Conservation (phyloP, 2,113 vertebrate species). For the Atractosteus spatula region DNA sequence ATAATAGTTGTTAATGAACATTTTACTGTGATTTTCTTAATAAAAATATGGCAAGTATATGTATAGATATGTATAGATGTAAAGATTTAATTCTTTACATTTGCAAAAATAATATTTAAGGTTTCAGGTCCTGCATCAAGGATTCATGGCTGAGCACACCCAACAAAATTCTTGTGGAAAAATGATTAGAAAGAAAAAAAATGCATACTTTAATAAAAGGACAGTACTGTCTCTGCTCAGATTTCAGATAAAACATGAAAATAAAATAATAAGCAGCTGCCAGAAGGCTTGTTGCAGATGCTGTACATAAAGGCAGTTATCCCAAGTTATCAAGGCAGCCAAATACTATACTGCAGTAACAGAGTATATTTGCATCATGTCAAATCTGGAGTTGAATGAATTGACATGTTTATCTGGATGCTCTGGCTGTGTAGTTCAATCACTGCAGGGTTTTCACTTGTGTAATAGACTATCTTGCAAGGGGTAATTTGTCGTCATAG, state of each 20-base stretch:
- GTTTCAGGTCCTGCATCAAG: too few species aligned
- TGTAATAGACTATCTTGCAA: background rate
- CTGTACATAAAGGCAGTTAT: background rate
- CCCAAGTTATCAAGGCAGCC: too few species aligned
- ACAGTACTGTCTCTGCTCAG: slow-evolving; percentile 32
- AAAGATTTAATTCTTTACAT: too few species aligned
- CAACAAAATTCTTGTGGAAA: too few species aligned
- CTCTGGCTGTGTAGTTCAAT: background rate
- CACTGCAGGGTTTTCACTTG: background rate
- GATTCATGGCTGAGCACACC: too few species aligned
- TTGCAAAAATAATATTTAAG: too few species aligned
- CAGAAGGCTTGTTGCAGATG: background rate
- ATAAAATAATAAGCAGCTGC: slow-evolving; percentile 30
- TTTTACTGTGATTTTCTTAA: too few species aligned
- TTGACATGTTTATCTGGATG: background rate
- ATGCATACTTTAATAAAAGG: too few species aligned
- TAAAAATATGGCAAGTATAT: too few species aligned
- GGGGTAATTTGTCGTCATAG: background rate
- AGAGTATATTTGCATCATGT: background rate
- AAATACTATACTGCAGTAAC: background rate
- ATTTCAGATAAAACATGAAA: slow-evolving; percentile 28
- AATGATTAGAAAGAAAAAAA: too few species aligned
- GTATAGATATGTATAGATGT: too few species aligned
- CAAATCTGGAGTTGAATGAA: background rate
- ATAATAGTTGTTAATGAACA: too few species aligned